A percentile compares a stretch with the other conserved stretches of the same genome.
phyloP scores from a whole-genome alignment of 2,797 vertebrate species.

The Macroramphosus scolopax region DNA sequence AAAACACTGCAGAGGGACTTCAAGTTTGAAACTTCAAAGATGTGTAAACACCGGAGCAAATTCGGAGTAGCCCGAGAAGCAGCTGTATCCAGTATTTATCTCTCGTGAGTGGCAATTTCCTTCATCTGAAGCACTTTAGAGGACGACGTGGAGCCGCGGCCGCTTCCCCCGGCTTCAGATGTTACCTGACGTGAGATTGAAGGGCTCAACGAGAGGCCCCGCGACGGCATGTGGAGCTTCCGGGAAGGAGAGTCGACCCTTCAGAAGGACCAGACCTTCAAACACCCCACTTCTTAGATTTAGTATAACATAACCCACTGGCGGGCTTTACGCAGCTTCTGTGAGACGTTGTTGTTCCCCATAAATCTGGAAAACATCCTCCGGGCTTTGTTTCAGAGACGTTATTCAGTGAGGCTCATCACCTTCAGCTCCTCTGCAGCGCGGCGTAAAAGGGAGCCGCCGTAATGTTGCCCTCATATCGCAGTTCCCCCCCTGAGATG shows the following conservation, averaged over 20 bases:
- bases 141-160: background rate
- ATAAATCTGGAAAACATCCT: conserved; percentile 53
- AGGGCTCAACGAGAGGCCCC: conserved; percentile 2
- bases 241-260: conserved; percentile 53
- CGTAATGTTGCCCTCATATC: too few species aligned
- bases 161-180: conserved; percentile 15
- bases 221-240: conserved; percentile 13
- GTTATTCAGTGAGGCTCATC: conserved; percentile 21
- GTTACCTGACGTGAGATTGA: conserved; percentile 21
- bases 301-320: conserved; percentile 45
- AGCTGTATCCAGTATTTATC: too few species aligned
- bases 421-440: conserved; percentile 13
- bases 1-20: too few species aligned
- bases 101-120: too few species aligned
- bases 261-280: conserved; percentile 58
- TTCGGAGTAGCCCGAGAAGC: too few species aligned
- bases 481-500: too few species aligned
- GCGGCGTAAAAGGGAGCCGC: conserved; percentile 12
- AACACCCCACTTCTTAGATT: conserved; percentile 63
- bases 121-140: background rate
- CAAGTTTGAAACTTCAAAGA: too few species aligned
- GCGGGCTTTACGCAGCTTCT: conserved; percentile 46
- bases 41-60: too few species aligned
- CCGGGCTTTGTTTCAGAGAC: conserved; percentile 28
- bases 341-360: conserved; percentile 37